Percentiles rank a stretch among this genome's conserved stretches.
phyloP scores from a whole-genome alignment of 2,113 vertebrate genomes.

The Xenopus borealis region DNA sequence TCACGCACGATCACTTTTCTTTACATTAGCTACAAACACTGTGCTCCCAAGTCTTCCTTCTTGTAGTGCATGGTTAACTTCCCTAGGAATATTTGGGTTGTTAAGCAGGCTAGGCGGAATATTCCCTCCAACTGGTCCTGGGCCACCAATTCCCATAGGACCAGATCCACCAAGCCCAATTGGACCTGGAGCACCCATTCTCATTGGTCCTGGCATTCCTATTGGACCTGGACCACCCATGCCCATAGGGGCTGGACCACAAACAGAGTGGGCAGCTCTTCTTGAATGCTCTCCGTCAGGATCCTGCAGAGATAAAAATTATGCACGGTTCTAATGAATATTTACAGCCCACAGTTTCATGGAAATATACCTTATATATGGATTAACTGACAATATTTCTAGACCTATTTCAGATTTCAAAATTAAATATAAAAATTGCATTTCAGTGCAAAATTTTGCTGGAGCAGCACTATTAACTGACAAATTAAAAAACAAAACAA shows the following conservation, averaged over 20 bases:
- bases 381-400: too few relatives aligned
- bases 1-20: conserved; percentile 45
- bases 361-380: too few relatives aligned
- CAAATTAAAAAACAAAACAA: too few relatives aligned
- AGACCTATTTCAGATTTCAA: too few relatives aligned
- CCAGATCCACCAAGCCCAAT: conserved; percentile 58
- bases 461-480: too few relatives aligned
- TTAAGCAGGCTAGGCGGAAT: conserved; percentile 93
- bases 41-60: conserved; percentile 92
- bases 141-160: conserved; percentile 69
- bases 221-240: conserved; percentile 45
- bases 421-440: too few relatives aligned
- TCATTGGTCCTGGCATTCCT: conserved; percentile 48
- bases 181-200: conserved; percentile 66
- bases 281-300: conserved; percentile 89
- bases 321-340: too few relatives aligned
- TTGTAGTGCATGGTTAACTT: conserved; percentile 94
- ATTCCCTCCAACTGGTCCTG: conserved; percentile 79
- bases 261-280: conserved; percentile 82
- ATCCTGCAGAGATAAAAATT: conserved; percentile 64
- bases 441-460: too few relatives aligned
- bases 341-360: too few relatives aligned
- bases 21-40: conserved; percentile 94
- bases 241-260: conserved; percentile 31
- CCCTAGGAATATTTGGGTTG: conserved; percentile 95